A percentile compares a stretch with the other conserved stretches of the same genome.
These are phyloP conservation scores for Leptura quadrifasciata DNA, from an alignment of 2,888 invertebrate species.

Conservation along the genomic window DNA sequence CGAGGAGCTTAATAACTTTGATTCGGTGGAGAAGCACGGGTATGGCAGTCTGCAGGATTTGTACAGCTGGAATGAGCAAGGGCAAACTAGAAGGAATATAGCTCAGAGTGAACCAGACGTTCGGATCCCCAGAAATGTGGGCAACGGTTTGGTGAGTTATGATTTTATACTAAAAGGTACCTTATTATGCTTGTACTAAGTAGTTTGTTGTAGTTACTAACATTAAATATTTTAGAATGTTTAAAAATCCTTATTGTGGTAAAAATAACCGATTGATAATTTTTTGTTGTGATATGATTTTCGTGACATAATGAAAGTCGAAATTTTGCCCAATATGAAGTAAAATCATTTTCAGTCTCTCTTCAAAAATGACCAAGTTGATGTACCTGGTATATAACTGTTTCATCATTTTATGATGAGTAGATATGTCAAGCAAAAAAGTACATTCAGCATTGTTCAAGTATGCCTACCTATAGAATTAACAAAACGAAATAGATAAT, in stretches of 20 bases:
- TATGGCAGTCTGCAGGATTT: conserved; percentile 83
- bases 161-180: background rate
- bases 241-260: conserved; percentile 20
- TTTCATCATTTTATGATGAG: too few relatives aligned
- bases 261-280: too few relatives aligned
- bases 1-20: conserved; percentile 69
- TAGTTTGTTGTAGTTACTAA: background rate
- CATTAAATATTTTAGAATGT: background rate
- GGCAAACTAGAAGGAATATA: conserved; percentile 60
- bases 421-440: too few relatives aligned
- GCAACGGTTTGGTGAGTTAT: conserved; percentile 56
- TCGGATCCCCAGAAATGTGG: conserved; percentile 69
- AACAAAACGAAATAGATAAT: too few relatives aligned
- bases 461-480: too few relatives aligned
- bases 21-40: conserved; percentile 67
- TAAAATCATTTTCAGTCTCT: too few relatives aligned
- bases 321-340: too few relatives aligned
- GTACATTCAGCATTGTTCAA: too few relatives aligned
- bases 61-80: conserved; percentile 66
- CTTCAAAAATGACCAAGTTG: too few relatives aligned
- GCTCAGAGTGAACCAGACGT: conserved; percentile 83
- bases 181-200: conserved; percentile 1
- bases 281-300: too few relatives aligned
- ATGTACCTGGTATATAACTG: too few relatives aligned
- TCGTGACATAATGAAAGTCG: too few relatives aligned